Evolutionary conservation across 2,113 vertebrate species (phyloP).

Genomic region (Nyctibius bracteatus): DNA sequence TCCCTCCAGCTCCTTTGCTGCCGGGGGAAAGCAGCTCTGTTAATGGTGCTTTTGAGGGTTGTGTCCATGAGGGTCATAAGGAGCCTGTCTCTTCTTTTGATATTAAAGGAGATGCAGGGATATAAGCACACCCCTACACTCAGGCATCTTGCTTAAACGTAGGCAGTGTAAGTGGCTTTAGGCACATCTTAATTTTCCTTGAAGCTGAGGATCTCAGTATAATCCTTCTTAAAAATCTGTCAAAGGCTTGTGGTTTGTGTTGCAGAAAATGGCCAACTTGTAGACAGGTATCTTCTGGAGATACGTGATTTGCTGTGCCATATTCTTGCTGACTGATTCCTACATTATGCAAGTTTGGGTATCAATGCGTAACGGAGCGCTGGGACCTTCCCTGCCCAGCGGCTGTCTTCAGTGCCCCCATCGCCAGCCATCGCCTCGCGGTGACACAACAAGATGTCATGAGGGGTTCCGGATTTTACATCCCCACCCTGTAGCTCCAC

Average conservation of each 20-base stretch:
- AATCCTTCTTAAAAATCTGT: neutral
- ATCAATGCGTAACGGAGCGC: accelerated
- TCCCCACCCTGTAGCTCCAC: neutral
- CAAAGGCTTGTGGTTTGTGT: neutral
- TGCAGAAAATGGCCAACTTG: neutral
- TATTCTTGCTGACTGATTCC: neutral
- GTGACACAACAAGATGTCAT: neutral
- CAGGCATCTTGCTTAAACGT: neutral
- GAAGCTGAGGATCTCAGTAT: neutral
- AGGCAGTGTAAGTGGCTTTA: neutral
- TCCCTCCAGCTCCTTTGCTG: neutral
- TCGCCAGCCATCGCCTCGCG: neutral
- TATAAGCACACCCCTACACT: neutral
- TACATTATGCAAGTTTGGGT: neutral
- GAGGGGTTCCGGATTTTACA: neutral
- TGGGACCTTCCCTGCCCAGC: neutral
- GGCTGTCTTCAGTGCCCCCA: accelerated
- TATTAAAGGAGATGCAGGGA: neutral
- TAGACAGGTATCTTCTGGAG: neutral
- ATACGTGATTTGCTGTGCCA: neutral
- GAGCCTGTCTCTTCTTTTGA: neutral
- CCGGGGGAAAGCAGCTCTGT: neutral
- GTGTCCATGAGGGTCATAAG: too few species aligned
- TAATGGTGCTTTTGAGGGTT: neutral
- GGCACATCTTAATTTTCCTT: neutral